Base-by-base conservation (phyloP, 2,113 vertebrate species). In the Silurus glanis region DNA sequence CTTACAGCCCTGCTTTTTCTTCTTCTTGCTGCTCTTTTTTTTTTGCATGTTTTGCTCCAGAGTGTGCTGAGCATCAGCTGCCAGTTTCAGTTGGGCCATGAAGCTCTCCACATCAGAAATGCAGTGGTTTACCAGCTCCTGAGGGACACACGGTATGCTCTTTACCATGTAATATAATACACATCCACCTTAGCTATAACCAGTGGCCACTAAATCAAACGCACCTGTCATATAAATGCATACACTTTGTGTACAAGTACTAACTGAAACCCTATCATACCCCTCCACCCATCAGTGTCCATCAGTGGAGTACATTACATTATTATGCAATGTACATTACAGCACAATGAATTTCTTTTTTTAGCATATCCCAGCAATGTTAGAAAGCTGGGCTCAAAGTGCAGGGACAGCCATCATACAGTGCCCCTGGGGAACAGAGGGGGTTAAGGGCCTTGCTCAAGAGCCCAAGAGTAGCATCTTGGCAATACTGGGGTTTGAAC, bases 91-190 rank as follows among this genome's bases (percentile, higher is more conserved):
- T 56, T 92, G 95, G 0, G 83, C 76, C 85, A 97, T 95, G 69
- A 97, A 97, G 45, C 47, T 87, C 90, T 97, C 96, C 74, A 97
- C 91, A 17, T 97, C 96, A 0, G 96, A 96, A 80, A 97, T 96
- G 85, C 96, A 95, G 90, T 95, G 96, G 91, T 97, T 97, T 87
- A 97, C 87, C 83, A 97, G 93, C 64, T 96, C 95, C 97, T 97
- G 86, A n/a, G 28, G 61, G 56, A 61, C 28, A 25, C 9, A 49
- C 67, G 37, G 45, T 51, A 66, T 53, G 21, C 59, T 23, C 76
- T 37, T 81, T 49, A 81, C 58, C 16, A 13, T 53, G 80, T 5
- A 53, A 17, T 82, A 66, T 25, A 66, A 82, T 61, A 47, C 56
- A 47, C 56, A 80, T 19, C 5, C 56, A 61, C 17, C 5, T 61